Evolutionary conservation across 2,888 invertebrate species (phyloP).

Genomic region (Strigamia crassipes): DNA sequence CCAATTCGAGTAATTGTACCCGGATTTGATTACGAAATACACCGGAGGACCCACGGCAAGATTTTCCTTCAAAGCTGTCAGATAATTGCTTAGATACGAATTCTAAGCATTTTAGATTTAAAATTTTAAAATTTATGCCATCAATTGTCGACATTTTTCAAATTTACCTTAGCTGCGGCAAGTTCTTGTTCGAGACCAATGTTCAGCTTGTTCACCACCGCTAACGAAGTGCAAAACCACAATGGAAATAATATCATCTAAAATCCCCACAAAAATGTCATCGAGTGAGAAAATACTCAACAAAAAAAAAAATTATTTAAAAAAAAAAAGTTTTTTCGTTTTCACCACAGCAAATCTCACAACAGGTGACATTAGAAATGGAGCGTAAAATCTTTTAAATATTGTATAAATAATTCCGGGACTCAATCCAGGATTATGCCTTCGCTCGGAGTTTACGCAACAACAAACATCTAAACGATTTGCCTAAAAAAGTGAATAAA

Average conservation of each 20-base stretch:
- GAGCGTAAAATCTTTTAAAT: conserved; percentile 85
- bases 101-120: too few species aligned
- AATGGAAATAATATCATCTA: conserved; percentile 81
- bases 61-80: conserved; percentile 77
- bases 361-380: conserved; percentile 73
- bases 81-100: conserved; percentile 93
- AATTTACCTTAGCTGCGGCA: conserved; percentile 81
- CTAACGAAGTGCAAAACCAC: conserved; percentile 86
- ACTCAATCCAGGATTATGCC: conserved; percentile 8
- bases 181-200: conserved; percentile 96
- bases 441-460: conserved; percentile 67
- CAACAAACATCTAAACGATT: conserved; percentile 81
- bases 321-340: background rate
- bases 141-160: background rate
- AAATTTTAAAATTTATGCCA: background rate
- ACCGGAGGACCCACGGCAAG: conserved; percentile 91
- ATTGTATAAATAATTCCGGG: conserved; percentile 73
- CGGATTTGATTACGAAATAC: conserved; percentile 84
- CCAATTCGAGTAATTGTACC: conserved; percentile 58
- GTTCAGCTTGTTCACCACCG: conserved; percentile 86
- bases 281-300: background rate
- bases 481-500: conserved; percentile 58
- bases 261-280: background rate
- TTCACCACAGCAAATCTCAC: conserved; percentile 55
- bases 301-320: background rate